Evolutionary conservation across 53 echinoderm and acorn worm species (phyloP), one percentile per base, ranked within the genome.

Genomic region (Zoroaster sp.): DNA sequence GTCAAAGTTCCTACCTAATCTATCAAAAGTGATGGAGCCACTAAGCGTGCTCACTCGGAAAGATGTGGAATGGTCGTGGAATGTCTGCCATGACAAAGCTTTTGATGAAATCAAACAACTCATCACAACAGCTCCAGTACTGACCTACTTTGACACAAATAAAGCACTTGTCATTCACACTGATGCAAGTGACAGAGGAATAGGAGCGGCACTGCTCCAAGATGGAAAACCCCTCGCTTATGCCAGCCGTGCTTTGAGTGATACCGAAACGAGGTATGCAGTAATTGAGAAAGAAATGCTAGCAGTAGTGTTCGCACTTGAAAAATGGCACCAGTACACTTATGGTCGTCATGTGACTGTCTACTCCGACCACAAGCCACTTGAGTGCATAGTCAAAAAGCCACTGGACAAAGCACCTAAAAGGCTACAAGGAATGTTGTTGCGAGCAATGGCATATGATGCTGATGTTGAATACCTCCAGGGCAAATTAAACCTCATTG

Each of bases 221-320:
- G 89, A 89, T 66, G 93, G 86, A 8, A 90, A 83, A 75, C 94
- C 91, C 4, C 65, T 94, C 14, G 91, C 91, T 17, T 91, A 87
- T 63, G 91, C 94, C 36, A 91, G 91, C 40, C 34, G 91, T n/a
- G 74, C 91, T 7, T 65, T 88, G 66, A 83, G 69, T n/a, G 91
- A 91, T n/a, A 66, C 86, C 35, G 91, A n/a, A 91, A 91, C 49
- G 83, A 83, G 3, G 90, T 79, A 54, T 87, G 88, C n/a, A n/a
- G n/a, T n/a, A n/a, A n/a, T n/a, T 55, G 90, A 91, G 40, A 91
- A 94, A 69, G 93, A 90, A 71, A 89, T 94, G 92, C 89, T 94
- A 5, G 94, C 81, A 25, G 79, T 94, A 14, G 66, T 88, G 12
- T 91, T 83, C 45, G 92, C 87, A 6, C 89, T 94, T 17, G 88